Evolutionary conservation across 1,140 invertebrate genomes (phyloP).

Genomic region (Battus philenor): DNA sequence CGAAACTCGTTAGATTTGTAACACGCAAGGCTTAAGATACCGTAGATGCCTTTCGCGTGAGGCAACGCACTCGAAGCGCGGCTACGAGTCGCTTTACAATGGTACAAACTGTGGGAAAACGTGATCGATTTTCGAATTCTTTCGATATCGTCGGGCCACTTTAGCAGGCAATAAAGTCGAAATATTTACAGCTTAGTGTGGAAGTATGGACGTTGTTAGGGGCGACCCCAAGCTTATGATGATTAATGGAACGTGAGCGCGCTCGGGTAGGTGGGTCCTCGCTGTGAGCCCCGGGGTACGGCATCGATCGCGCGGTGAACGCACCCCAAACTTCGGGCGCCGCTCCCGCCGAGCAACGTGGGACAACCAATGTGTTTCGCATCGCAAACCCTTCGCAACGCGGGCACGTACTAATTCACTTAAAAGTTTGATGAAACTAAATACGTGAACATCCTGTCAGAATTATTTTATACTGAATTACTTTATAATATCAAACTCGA

Average conservation of each 20-base stretch:
- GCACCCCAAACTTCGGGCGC: conserved; percentile 51
- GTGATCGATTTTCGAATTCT: conserved; percentile 11
- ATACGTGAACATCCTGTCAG: not conserved
- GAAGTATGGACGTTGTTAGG: conserved; percentile 16
- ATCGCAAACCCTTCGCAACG: conserved; percentile 22
- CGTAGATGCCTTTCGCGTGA: conserved; percentile 32
- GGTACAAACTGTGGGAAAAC: conserved; percentile 37
- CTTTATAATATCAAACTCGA: no score
- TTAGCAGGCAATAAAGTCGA: conserved; percentile 9
- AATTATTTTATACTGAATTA: conserved; percentile 7
- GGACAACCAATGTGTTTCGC: conserved; percentile 17
- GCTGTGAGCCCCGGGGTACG: conserved; percentile 34
- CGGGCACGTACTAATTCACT: not conserved
- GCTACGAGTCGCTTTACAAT: conserved; percentile 31
- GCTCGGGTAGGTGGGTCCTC: conserved; percentile 31
- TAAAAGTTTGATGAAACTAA: conserved; percentile 9
- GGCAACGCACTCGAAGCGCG: conserved; percentile 30
- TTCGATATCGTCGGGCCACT: not conserved
- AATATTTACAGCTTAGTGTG: conserved; percentile 24
- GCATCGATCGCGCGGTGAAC: conserved; percentile 65
- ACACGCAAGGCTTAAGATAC: conserved; percentile 28
- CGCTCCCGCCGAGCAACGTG: conserved; percentile 38
- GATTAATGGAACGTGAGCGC: conserved; percentile 38
- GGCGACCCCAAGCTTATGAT: conserved; percentile 25
- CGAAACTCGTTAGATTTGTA: conserved; percentile 25